Base-by-base conservation (phyloP, 2,113 vertebrate genomes). In the Micronycteris hirsuta region DNA sequence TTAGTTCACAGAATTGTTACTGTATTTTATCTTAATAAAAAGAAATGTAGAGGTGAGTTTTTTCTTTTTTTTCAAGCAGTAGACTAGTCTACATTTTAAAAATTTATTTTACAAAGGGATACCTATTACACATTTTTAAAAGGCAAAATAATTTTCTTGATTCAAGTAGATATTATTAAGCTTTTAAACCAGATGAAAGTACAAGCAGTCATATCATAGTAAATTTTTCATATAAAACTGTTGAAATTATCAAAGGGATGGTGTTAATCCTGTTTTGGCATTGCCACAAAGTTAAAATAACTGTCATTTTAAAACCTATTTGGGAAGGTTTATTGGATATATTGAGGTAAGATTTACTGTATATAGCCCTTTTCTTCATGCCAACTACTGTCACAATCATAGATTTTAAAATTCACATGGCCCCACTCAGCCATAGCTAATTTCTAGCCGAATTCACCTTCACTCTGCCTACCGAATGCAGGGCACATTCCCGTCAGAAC, bases 141-240 rank as follows among this genome's bases (percentile, higher is more conserved):
- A 65, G 58, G 68, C 90, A 33, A 98, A 93, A 82, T n/a, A 73
- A 3, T 93, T 87, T 94, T 95, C 80, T 85, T 92, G 74, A 5
- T 90, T 89, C 41, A 4, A 22, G 49, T 10, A 81, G 49, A 47
- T 43, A 78, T 93, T 92, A 20, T 83, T 70, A 76, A 93, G 3
- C 31, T 92, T 98, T 84, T 94, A 86, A 78, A 82, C 7, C 13
- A 92, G 61, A 54, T 89, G 43, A 93, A 96, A 91, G 45, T 76
- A 58, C 61, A 5, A 88, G 41, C 86, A 47, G 87, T 47, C 80
- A 5, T 89, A 67, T 86, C 43, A 13, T 7, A 81, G 0, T 94
- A 86, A 74, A 76, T 86, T 31, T 93, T 0, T 24, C 4, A 86
- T 86, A 77, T 95, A 96, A 96, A 92, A 96, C 43, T 0, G 33